Evolutionary conservation across 2,888 invertebrate genomes (phyloP).

Genomic region (Neoaliturus tenellus): DNA sequence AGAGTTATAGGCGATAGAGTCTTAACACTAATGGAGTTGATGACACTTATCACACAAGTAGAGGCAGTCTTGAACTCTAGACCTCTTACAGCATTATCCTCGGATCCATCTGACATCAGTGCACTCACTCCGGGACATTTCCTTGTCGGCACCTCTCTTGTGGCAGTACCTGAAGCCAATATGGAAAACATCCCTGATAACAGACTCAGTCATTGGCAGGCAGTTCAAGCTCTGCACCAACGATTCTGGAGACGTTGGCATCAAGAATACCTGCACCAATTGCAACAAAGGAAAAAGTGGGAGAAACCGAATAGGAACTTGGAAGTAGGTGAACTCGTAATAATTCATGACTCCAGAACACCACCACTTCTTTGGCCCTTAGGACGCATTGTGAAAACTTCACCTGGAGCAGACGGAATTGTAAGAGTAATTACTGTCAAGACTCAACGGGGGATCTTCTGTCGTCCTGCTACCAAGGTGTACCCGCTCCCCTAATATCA

Average conservation of each 20-base stretch:
- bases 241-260: constrained; percentile 58
- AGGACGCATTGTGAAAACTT: too few species aligned
- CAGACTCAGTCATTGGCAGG: constrained; percentile 55
- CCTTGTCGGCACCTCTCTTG: constrained; percentile 54
- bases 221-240: constrained; percentile 51
- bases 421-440: too few species aligned
- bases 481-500: too few species aligned
- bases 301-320: background rate
- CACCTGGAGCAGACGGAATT: too few species aligned
- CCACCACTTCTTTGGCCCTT: too few species aligned
- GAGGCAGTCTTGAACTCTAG: constrained; percentile 49
- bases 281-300: constrained; percentile 22
- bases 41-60: constrained; percentile 61
- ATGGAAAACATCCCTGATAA: background rate
- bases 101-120: constrained; percentile 31
- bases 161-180: constrained; percentile 42
- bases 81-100: constrained; percentile 18
- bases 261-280: constrained; percentile 39
- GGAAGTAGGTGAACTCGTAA: background rate
- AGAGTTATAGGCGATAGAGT: constrained; percentile 65
- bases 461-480: too few species aligned
- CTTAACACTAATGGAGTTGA: constrained; percentile 68
- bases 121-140: constrained; percentile 60
- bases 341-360: too few species aligned
- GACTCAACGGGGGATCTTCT: too few species aligned